phyloP scores from a whole-genome alignment of 2,888 invertebrate genomes.

The Callyntrura sp. region DNA sequence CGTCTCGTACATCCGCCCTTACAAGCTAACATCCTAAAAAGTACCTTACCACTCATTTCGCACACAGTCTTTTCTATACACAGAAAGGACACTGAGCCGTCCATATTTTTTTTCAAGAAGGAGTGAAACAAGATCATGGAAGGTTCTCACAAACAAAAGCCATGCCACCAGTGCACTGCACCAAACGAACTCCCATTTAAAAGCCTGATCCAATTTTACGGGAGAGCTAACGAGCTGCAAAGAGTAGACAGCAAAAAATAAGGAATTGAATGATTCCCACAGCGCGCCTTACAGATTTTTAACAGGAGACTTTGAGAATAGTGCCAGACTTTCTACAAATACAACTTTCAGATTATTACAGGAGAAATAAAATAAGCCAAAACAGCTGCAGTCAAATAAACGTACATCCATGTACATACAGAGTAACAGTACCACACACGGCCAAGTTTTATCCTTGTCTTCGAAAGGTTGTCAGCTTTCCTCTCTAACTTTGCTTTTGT shows the following conservation, averaged over 20 bases:
- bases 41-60: not conserved
- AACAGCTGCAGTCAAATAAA: not conserved
- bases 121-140: too few species aligned
- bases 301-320: conserved; percentile 9
- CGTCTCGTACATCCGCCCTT: not conserved
- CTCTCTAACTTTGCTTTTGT: not conserved
- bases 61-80: too few species aligned
- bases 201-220: too few species aligned
- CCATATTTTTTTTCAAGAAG: not conserved
- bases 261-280: conserved; percentile 27
- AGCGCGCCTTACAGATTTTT: conserved; percentile 30
- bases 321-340: not conserved
- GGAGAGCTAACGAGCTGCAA: not conserved
- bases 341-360: not conserved
- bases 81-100: not conserved
- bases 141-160: too few species aligned
- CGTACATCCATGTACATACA: not conserved
- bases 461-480: not conserved
- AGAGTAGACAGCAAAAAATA: conserved; percentile 7
- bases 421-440: not conserved
- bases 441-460: not conserved
- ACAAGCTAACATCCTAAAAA: conserved; percentile 15
- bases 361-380: not conserved
- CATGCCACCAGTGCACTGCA: not conserved
- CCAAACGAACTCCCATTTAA: not conserved